These are phyloP conservation scores for Illadopsis cleaveri DNA, from an alignment of 2,113 vertebrate genomes.

Conservation along the genomic window DNA sequence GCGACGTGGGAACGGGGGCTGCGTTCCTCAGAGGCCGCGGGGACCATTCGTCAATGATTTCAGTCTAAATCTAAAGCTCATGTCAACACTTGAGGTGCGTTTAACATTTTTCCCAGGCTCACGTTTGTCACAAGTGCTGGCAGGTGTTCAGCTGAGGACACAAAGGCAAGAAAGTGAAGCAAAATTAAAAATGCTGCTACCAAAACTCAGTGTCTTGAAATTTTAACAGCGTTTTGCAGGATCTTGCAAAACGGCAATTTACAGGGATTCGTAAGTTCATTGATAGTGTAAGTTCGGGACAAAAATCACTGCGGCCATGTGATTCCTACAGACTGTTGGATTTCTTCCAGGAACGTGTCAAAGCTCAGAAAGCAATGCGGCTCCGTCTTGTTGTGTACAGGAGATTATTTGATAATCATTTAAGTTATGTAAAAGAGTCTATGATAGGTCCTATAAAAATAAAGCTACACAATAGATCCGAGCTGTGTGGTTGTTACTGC, in stretches of 20 bases:
- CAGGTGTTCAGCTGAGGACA: not conserved
- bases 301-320: not conserved
- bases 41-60: not conserved
- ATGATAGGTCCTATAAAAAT: constrained; percentile 55
- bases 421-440: constrained; percentile 71
- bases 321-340: not conserved
- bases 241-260: not conserved
- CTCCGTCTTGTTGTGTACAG: constrained; percentile 48
- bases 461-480: constrained; percentile 26
- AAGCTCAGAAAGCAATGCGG: not conserved
- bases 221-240: not conserved
- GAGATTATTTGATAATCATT: constrained; percentile 59
- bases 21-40: not conserved
- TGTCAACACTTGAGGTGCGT: not conserved
- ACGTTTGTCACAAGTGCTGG: not conserved
- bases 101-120: not conserved
- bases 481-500: constrained; percentile 4
- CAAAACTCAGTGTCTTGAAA: not conserved
- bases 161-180: not conserved
- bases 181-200: constrained; percentile 5
- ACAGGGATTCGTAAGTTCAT: not conserved
- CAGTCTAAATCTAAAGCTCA: not conserved
- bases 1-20: not conserved
- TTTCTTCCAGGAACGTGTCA: constrained; percentile 52
- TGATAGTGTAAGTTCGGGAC: not conserved